phyloP scores from a whole-genome alignment of 2,888 invertebrate species.

The Lysandra bellargus region DNA sequence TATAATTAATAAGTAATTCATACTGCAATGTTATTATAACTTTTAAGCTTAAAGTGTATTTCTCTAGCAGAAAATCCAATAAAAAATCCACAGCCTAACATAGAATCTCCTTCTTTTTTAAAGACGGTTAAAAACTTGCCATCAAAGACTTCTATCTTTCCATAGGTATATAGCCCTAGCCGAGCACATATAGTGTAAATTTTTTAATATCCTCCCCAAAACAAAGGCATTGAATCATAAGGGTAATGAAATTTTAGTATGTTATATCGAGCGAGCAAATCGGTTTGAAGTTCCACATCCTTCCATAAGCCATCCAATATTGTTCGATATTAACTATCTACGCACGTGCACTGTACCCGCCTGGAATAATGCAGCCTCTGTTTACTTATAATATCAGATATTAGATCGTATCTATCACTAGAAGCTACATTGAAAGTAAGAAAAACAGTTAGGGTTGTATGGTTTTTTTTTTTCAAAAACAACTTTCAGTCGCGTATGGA shows the following conservation, averaged over 20 bases:
- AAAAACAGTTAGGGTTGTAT: neutral
- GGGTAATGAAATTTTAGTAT: conserved; percentile 70
- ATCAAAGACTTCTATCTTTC: too few species aligned
- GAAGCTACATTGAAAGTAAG: neutral
- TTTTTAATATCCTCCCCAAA: neutral
- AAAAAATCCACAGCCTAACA: too few species aligned
- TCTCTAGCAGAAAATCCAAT: too few species aligned
- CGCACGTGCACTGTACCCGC: conserved; percentile 38
- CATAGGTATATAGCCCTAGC: too few species aligned
- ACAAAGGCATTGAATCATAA: neutral
- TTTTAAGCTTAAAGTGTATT: too few species aligned
- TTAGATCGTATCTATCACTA: conserved; percentile 10
- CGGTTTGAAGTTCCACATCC: conserved; percentile 45
- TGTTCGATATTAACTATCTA: conserved; percentile 44
- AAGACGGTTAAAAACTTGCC: neutral
- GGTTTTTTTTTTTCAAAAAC: too few species aligned
- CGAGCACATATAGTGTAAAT: neutral
- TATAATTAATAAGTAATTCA: too few species aligned
- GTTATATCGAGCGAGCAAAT: conserved; percentile 72
- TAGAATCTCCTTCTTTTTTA: too few species aligned
- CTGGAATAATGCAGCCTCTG: conserved; percentile 35
- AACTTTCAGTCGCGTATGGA: too few species aligned
- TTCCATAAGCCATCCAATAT: conserved; percentile 38
- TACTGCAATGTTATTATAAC: too few species aligned
- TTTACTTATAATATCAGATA: conserved; percentile 32